Conservation (phyloP, 2,888 invertebrate species). For the Callyntrura guangdongensis region DNA sequence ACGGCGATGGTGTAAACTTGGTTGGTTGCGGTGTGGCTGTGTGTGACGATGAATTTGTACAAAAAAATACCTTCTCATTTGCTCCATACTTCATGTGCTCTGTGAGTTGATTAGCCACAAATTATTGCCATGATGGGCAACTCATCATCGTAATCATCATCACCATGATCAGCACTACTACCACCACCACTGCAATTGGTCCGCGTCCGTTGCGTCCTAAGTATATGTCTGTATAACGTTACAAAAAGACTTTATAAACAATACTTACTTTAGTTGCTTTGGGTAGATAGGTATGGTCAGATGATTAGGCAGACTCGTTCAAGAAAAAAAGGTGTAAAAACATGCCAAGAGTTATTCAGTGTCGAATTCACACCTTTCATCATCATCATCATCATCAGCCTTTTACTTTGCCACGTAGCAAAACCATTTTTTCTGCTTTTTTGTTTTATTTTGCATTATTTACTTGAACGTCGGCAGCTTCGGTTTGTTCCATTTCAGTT, state of each 20-base stretch:
- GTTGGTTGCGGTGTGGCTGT: slow-evolving; percentile 37
- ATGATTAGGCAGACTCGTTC: slow-evolving; percentile 56
- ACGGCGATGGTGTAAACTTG: slow-evolving; percentile 6
- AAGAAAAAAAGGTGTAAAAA: slow-evolving; percentile 59
- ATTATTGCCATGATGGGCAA: slow-evolving; percentile 78
- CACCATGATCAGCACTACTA: slow-evolving; percentile 36
- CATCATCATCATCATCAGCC: slow-evolving; percentile 20
- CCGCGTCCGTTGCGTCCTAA: background rate
- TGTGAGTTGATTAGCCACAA: slow-evolving; percentile 77
- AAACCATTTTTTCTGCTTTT: slow-evolving; percentile 20
- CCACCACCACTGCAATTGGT: slow-evolving; percentile 8
- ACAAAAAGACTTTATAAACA: slow-evolving; percentile 7
- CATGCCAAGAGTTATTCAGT: slow-evolving; percentile 57
- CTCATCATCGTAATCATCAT: slow-evolving; percentile 79
- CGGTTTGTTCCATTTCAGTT: slow-evolving; percentile 39
- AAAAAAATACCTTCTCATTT: slow-evolving; percentile 4
- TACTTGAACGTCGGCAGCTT: slow-evolving; percentile 14
- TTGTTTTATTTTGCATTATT: slow-evolving; percentile 20
- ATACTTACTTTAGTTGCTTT: slow-evolving; percentile 20
- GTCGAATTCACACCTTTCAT: slow-evolving; percentile 64
- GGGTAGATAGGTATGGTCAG: slow-evolving; percentile 17
- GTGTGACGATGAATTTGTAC: slow-evolving; percentile 25
- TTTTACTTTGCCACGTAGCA: slow-evolving; percentile 36
- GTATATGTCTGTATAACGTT: background rate
- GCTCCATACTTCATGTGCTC: slow-evolving; percentile 9